A percentile compares a stretch with the other conserved stretches of the same genome.
Evolutionary conservation across 2,113 vertebrate species (phyloP).

Genomic region (Melanostigma gelatinosum): DNA sequence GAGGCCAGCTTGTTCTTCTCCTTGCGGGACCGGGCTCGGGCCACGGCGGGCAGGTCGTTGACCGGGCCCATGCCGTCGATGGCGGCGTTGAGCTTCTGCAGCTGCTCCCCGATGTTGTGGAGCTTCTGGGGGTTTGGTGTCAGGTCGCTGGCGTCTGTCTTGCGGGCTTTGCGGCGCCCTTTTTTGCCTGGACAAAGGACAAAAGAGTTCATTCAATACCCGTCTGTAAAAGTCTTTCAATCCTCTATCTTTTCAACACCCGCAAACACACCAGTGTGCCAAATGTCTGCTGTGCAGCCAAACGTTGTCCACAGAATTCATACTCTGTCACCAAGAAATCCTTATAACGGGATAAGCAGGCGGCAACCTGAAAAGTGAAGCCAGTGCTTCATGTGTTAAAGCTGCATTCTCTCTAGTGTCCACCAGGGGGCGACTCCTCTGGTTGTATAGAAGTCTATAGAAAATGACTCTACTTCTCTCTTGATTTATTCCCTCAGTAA

Average conservation of each 20-base stretch:
- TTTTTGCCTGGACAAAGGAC: slow-evolving; percentile 74
- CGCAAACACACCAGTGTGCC: too few relatives aligned
- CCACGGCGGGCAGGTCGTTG: slow-evolving; percentile 80
- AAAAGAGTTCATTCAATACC: neutral
- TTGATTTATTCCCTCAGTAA: too few relatives aligned
- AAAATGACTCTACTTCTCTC: too few relatives aligned
- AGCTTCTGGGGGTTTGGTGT: slow-evolving; percentile 84
- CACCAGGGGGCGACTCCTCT: too few relatives aligned
- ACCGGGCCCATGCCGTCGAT: slow-evolving; percentile 83
- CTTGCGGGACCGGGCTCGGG: slow-evolving; percentile 81
- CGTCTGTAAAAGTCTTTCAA: neutral
- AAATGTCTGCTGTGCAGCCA: too few relatives aligned
- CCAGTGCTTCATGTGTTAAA: too few relatives aligned
- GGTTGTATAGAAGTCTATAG: neutral
- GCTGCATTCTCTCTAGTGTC: too few relatives aligned
- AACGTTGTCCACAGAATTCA: too few relatives aligned
- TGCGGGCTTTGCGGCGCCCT: slow-evolving; percentile 80
- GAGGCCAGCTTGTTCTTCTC: slow-evolving; percentile 86
- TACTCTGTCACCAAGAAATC: too few relatives aligned
- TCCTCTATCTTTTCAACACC: neutral
- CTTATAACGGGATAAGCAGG: too few relatives aligned
- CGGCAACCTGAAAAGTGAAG: too few relatives aligned
- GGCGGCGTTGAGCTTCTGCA: slow-evolving; percentile 82
- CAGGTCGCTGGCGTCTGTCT: slow-evolving; percentile 83
- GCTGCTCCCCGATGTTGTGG: slow-evolving; percentile 83